Base-by-base conservation (phyloP, 64 coral and sea anemone species). In the Exaiptasia diaphana region DNA sequence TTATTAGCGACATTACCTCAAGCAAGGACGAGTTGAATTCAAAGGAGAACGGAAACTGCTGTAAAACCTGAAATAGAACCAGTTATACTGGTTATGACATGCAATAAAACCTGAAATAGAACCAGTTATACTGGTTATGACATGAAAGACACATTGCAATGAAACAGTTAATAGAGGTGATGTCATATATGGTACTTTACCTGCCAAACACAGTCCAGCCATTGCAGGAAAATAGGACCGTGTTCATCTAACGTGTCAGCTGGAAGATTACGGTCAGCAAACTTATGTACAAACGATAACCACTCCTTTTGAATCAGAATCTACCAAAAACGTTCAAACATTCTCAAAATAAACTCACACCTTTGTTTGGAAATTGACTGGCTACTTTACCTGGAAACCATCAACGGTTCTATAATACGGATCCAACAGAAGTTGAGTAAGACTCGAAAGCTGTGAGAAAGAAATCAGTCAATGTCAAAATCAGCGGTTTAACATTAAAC, bases 131-230 rank as follows among this genome's bases (percentile, higher is more conserved):
- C 4, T 39, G 17, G n/a, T 0, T n/a, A n/a, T n/a, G n/a, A n/a
- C n/a, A n/a, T n/a, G n/a, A n/a, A n/a, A n/a, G n/a, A n/a, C n/a
- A n/a, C 32, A 67, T 29, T 67, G 18, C 17, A 0, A 67, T 32
- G 46, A 43, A 10, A n/a, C n/a, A n/a, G n/a, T n/a, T n/a, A n/a
- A n/a, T 4, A 14, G 18, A 43, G 7, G 7, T n/a, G n/a, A n/a
- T n/a, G n/a, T n/a, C n/a, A n/a, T n/a, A n/a, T n/a, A 23, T 24
- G 1, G 13, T 41, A 57, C 42, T 68, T 20, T 63, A 97, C 93
- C 94, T 97, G 94, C 94, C 94, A 92, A 53, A 97, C 94, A 92
- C 94, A 97, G 45, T 97, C 94, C 36, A 97, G 61, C 89, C 89
- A 97, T 67, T 97, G 94, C 8, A 97, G 84, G 42, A 91, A 97